These are phyloP conservation scores for Myripristis murdjan DNA, from an alignment of 2,797 vertebrate species.

Conservation along the genomic window DNA sequence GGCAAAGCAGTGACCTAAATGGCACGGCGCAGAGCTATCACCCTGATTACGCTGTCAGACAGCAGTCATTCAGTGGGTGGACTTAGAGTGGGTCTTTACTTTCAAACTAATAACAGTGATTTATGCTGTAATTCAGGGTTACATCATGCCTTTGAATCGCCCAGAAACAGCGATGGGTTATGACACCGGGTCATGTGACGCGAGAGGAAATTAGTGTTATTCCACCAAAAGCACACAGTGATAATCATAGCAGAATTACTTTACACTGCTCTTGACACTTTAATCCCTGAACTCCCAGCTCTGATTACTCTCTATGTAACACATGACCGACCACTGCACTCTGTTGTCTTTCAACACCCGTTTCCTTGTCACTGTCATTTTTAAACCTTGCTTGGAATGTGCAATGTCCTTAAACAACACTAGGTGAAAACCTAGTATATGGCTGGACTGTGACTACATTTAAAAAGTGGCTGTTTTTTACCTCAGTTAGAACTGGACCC, in stretches of 20 bases:
- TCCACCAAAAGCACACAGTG: neutral
- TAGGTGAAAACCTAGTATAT: too few species aligned
- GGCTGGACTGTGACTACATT: too few species aligned
- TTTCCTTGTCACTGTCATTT: too few species aligned
- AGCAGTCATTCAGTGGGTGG: constrained; percentile 58
- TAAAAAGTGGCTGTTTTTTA: too few species aligned
- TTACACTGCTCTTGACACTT: constrained; percentile 35
- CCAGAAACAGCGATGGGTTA: too few species aligned
- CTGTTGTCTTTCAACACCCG: too few species aligned
- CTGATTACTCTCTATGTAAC: neutral
- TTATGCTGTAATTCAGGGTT: constrained; percentile 58
- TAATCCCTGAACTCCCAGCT: neutral
- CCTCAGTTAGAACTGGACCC: too few species aligned
- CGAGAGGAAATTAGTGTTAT: constrained; percentile 39
- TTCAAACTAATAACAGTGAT: constrained; percentile 67
- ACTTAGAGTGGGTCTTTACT: constrained; percentile 69
- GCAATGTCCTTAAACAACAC: too few species aligned
- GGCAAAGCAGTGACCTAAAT: constrained; percentile 65
- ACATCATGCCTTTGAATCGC: constrained; percentile 48
- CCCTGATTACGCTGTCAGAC: constrained; percentile 60
- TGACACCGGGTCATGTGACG: constrained; percentile 39
- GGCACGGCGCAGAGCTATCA: constrained; percentile 55
- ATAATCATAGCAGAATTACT: constrained; percentile 36
- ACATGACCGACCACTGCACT: neutral
- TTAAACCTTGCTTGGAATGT: too few species aligned